A percentile compares a stretch with the other conserved stretches of the same genome.
These are phyloP conservation scores for Enchytraeus crypticus DNA, from an alignment of 2,888 invertebrate species.

Conservation along the genomic window DNA sequence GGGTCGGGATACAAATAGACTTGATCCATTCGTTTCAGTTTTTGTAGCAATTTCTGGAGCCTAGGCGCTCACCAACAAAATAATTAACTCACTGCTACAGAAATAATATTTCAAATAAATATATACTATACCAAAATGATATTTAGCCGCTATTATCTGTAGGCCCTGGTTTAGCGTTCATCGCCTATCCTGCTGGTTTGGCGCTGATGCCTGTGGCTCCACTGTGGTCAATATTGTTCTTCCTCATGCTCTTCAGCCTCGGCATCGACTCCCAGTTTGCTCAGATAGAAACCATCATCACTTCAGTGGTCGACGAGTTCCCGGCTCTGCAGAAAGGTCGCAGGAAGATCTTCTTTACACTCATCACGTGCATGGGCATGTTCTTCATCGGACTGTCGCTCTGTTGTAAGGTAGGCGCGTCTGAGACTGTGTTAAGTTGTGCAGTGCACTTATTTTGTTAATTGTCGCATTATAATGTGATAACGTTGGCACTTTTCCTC, in stretches of 20 bases:
- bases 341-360: constrained; percentile 16
- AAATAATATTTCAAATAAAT: too few relatives aligned
- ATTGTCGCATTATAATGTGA: too few relatives aligned
- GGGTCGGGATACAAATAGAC: too few relatives aligned
- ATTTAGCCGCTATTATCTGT: too few relatives aligned
- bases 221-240: constrained; percentile 29
- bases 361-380: constrained; percentile 31
- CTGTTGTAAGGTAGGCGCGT: constrained; percentile 21
- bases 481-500: too few relatives aligned
- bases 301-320: constrained; percentile 28
- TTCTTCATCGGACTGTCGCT: constrained; percentile 28
- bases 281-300: constrained; percentile 26
- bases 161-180: constrained; percentile 29
- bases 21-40: too few relatives aligned
- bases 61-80: too few relatives aligned
- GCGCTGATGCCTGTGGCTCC: constrained; percentile 28
- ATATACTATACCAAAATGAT: too few relatives aligned
- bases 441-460: too few relatives aligned
- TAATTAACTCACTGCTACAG: too few relatives aligned
- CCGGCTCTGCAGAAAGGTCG: constrained; percentile 10
- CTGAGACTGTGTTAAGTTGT: too few relatives aligned
- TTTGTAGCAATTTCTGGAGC: too few relatives aligned
- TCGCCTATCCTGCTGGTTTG: constrained; percentile 27
- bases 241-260: constrained; percentile 28
- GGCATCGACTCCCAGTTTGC: constrained; percentile 29